These are phyloP conservation scores for Iselma pallidipennis DNA, from an alignment of 2,888 invertebrate species.

Conservation along the genomic window DNA sequence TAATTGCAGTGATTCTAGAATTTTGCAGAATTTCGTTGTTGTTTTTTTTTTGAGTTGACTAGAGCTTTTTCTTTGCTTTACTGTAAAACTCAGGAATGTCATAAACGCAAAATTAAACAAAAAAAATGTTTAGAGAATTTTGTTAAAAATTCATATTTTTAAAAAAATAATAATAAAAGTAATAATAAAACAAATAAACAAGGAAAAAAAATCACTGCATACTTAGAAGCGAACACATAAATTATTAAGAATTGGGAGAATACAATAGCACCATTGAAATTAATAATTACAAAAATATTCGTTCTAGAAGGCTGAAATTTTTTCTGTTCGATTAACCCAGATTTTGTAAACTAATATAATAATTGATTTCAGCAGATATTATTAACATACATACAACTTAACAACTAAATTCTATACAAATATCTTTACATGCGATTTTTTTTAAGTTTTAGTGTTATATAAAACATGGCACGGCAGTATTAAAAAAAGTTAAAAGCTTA, in stretches of 20 bases:
- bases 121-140: constrained; percentile 26
- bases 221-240: constrained; percentile 38
- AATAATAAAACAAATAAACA: constrained; percentile 10
- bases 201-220: constrained; percentile 35
- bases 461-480: constrained; percentile 54
- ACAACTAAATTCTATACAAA: constrained; percentile 53
- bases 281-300: constrained; percentile 47
- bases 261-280: constrained; percentile 46
- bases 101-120: constrained; percentile 13
- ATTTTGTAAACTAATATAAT: neutral
- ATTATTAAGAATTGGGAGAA: constrained; percentile 29
- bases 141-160: constrained; percentile 11
- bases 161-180: constrained; percentile 6
- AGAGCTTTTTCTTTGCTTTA: constrained; percentile 39
- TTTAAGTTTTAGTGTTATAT: constrained; percentile 36
- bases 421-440: constrained; percentile 49
- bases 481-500: constrained; percentile 50
- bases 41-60: constrained; percentile 42
- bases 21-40: constrained; percentile 14
- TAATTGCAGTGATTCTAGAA: constrained; percentile 26
- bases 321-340: constrained; percentile 4
- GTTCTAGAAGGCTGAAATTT: constrained; percentile 31
- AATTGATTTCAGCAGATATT: constrained; percentile 8
- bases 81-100: constrained; percentile 28
- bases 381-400: constrained; percentile 40